Evolutionary conservation across 2,113 vertebrate genomes (phyloP).

Genomic region (Dinomys branickii): DNA sequence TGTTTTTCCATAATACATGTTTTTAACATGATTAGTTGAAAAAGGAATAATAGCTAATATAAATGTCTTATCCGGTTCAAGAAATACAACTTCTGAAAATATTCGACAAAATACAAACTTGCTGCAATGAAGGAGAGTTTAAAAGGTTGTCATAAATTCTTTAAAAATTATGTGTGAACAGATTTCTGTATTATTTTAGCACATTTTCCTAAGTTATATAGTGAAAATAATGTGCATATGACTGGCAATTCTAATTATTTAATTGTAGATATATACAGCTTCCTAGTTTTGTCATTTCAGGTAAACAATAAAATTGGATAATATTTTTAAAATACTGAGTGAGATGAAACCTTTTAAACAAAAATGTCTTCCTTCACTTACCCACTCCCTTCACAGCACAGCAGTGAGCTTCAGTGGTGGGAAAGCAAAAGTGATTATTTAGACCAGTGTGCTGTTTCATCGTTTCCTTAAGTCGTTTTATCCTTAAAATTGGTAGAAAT

Average conservation of each 20-base stretch:
- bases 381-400: background rate
- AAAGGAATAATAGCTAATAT: background rate
- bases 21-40: background rate
- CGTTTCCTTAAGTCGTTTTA: conserved; percentile 47
- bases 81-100: background rate
- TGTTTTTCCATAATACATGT: background rate
- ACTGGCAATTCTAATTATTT: background rate
- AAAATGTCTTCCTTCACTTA: conserved; percentile 37
- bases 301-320: background rate
- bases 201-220: background rate
- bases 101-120: background rate
- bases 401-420: background rate
- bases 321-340: background rate
- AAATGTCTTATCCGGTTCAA: background rate
- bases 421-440: conserved; percentile 20
- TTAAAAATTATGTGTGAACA: background rate
- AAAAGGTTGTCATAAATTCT: background rate
- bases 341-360: background rate
- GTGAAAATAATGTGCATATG: background rate
- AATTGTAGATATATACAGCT: background rate
- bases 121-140: background rate
- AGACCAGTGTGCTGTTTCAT: background rate
- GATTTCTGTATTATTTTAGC: background rate
- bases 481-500: background rate
- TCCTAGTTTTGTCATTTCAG: background rate